phyloP scores from a whole-genome alignment of 2,113 vertebrate species.

The Limnothrissa miodon region DNA sequence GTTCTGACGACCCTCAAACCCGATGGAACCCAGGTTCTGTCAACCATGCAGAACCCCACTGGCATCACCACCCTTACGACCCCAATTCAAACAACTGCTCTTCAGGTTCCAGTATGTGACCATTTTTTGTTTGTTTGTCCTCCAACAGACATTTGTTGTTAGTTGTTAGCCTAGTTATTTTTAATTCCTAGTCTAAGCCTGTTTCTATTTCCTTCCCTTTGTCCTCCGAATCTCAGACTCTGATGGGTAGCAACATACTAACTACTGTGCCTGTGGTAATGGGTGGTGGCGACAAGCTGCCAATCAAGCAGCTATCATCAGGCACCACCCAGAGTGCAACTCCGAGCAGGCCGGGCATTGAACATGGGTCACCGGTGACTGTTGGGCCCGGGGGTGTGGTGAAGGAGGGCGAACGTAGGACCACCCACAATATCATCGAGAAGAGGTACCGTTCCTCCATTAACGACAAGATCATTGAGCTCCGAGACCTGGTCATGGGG shows the following conservation, averaged over 20 bases:
- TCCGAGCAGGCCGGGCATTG: conserved; percentile 68
- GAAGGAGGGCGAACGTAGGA: conserved; percentile 94
- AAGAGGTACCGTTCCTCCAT: conserved; percentile 96
- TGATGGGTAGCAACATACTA: conserved; percentile 93
- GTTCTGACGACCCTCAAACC: conserved; percentile 92
- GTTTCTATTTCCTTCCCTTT: not conserved
- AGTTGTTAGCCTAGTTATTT: too few species aligned
- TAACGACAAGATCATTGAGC: conserved; percentile 96
- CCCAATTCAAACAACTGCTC: conserved; percentile 87
- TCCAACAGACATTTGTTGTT: too few species aligned
- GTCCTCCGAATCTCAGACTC: conserved; percentile 71
- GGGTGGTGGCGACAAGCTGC: conserved; percentile 92
- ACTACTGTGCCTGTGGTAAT: conserved; percentile 94
- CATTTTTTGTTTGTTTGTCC: not conserved
- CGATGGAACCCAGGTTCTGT: conserved; percentile 88
- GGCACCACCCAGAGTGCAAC: conserved; percentile 72
- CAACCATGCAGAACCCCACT: conserved; percentile 86
- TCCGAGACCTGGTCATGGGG: conserved; percentile 95
- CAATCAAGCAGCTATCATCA: conserved; percentile 88
- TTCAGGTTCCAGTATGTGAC: conserved; percentile 79
- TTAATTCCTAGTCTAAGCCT: too few species aligned
- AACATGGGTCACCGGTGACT: conserved; percentile 53
- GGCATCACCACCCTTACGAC: conserved; percentile 84
- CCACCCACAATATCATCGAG: conserved; percentile 99
- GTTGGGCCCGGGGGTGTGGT: conserved; percentile 73